Percentiles rank a stretch among this genome's conserved stretches.
phyloP scores from a whole-genome alignment of 1,140 invertebrate species.

The Catajapyx aquilonaris region DNA sequence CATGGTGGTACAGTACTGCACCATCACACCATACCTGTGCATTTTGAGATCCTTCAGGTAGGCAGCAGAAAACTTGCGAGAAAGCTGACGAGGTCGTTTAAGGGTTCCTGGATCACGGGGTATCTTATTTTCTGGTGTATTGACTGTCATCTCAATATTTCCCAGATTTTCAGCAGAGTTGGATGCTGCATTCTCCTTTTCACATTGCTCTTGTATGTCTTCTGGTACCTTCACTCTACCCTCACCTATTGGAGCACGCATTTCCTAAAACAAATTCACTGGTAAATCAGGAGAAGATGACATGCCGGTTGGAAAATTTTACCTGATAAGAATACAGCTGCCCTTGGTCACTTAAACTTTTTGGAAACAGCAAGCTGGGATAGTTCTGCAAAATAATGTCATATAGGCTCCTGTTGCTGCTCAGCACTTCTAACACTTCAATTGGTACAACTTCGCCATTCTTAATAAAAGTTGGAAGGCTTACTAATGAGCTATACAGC shows the following conservation, averaged over 20 bases:
- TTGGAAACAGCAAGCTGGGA: constrained; percentile 40
- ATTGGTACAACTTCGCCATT: constrained; percentile 45
- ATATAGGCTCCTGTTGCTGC: constrained; percentile 42
- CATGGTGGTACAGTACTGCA: too few species aligned
- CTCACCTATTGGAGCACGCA: too few species aligned
- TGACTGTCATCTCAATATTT: too few species aligned
- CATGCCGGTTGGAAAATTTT: background rate
- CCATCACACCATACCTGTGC: constrained; percentile 27
- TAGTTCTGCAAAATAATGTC: constrained; percentile 48
- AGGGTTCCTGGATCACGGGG: too few species aligned
- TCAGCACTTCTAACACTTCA: constrained; percentile 48
- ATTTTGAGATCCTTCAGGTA: constrained; percentile 45
- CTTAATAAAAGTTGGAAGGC: constrained; percentile 57
- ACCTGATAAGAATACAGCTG: constrained; percentile 16
- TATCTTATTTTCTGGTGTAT: too few species aligned
- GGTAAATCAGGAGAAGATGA: too few species aligned
- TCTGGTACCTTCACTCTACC: too few species aligned
- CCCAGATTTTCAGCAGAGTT: too few species aligned
- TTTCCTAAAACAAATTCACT: too few species aligned
- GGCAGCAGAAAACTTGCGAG: constrained; percentile 30
- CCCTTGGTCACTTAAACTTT: constrained; percentile 47
- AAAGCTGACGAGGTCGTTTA: too few species aligned
- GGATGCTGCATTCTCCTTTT: too few species aligned
- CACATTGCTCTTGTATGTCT: too few species aligned
- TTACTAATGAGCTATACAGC: constrained; percentile 55